Conservation (phyloP, 2,888 invertebrate species). For the Drosophila aldrichi region DNA sequence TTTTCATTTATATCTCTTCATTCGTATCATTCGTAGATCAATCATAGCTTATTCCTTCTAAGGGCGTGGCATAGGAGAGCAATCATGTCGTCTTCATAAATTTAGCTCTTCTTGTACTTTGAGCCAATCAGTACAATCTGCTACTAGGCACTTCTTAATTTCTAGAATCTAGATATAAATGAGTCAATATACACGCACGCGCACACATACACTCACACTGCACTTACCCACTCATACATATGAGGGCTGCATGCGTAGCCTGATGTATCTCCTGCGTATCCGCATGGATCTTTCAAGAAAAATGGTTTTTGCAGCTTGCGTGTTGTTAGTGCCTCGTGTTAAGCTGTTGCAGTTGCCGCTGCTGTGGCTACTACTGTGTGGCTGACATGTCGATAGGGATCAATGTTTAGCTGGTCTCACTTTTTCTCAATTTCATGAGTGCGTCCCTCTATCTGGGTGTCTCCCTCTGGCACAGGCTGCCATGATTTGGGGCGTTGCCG, state of each 20-base stretch:
- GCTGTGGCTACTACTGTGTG: conserved; percentile 15
- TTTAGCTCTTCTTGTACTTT: background rate
- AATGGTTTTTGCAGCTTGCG: conserved; percentile 33
- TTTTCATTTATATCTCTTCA: background rate
- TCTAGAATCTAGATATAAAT: conserved; percentile 1
- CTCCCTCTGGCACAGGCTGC: conserved; percentile 51
- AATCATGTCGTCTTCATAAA: background rate
- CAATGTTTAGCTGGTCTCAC: conserved; percentile 77
- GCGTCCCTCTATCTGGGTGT: conserved; percentile 11
- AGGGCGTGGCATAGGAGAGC: background rate
- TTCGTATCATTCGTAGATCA: background rate
- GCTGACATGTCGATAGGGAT: conserved; percentile 80
- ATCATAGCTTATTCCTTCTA: background rate
- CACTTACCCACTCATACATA: background rate
- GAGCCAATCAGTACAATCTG: background rate
- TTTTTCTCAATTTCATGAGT: conserved; percentile 67
- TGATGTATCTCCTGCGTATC: conserved; percentile 7
- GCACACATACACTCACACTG: too few relatives aligned
- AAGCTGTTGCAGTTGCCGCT: conserved; percentile 72
- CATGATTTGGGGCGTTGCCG: conserved; percentile 71
- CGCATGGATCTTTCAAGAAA: conserved; percentile 37
- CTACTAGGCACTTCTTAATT: background rate
- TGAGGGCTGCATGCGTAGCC: background rate
- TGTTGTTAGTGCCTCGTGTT: conserved; percentile 62
- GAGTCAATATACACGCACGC: background rate